These are phyloP conservation scores for Pristionchus exspectatus DNA, from an alignment of 2,888 invertebrate species.

Conservation along the genomic window DNA sequence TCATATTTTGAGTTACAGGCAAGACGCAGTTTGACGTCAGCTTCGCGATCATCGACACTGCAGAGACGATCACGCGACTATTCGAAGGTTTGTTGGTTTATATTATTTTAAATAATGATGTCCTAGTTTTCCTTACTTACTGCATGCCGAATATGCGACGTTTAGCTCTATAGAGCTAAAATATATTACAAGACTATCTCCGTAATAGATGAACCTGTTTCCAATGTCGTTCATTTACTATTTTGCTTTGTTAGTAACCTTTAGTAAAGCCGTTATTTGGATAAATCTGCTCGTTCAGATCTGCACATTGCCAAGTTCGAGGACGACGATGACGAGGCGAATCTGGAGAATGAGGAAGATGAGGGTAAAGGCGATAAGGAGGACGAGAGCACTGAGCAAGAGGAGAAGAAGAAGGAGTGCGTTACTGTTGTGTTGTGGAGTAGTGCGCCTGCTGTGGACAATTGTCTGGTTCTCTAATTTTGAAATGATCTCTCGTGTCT, in stretches of 20 bases:
- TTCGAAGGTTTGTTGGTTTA: not conserved
- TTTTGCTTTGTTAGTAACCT: not conserved
- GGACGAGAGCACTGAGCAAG: not conserved
- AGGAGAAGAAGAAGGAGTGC: not conserved
- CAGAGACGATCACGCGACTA: conserved; percentile 24
- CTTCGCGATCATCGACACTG: not conserved
- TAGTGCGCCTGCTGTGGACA: no score
- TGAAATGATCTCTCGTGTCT: no score
- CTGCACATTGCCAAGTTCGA: conserved; percentile 18
- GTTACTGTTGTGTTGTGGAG: not conserved
- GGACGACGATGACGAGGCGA: not conserved
- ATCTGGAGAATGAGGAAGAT: not conserved
- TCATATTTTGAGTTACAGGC: not conserved
- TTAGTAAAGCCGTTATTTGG: not conserved
- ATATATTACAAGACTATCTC: no score
- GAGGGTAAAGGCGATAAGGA: not conserved
- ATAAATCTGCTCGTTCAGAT: not conserved
- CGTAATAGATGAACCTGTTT: no score
- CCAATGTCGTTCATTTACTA: no score
- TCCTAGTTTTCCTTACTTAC: not conserved
- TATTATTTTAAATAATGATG: not conserved
- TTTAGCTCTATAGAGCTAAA: no score
- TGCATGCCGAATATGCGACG: no score
- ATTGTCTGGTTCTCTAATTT: no score
- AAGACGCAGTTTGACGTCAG: conserved; percentile 42